phyloP scores from a whole-genome alignment of 1,140 invertebrate genomes.

The Melitaea cinxia region DNA sequence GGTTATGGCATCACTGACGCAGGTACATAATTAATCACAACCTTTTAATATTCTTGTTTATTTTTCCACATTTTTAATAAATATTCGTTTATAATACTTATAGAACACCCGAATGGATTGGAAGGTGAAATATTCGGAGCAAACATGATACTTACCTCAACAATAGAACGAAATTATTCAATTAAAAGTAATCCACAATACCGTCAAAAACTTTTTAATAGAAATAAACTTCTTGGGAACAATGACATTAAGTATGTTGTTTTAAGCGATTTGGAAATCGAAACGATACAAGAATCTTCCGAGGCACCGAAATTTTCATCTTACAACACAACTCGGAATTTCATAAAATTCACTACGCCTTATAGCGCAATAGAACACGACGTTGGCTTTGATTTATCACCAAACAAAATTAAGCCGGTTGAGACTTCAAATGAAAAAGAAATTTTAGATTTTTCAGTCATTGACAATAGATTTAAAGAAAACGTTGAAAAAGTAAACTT shows the following conservation, averaged over 20 bases:
- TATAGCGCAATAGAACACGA: constrained; percentile 50
- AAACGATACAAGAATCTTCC: constrained; percentile 22
- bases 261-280: constrained; percentile 43
- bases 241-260: constrained; percentile 55
- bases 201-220: constrained; percentile 53
- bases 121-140: constrained; percentile 86
- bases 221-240: constrained; percentile 55
- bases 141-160: constrained; percentile 84
- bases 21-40: not conserved
- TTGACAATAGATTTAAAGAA: constrained; percentile 18
- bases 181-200: constrained; percentile 51
- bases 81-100: constrained; percentile 23
- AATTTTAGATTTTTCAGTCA: constrained; percentile 42
- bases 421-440: constrained; percentile 41
- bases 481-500: constrained; percentile 47
- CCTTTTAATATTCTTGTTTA: too few species aligned
- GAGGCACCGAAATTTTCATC: constrained; percentile 25
- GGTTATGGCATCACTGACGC: constrained; percentile 85
- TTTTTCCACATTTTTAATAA: not conserved
- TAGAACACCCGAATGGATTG: constrained; percentile 84
- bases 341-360: constrained; percentile 48
- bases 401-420: constrained; percentile 20
- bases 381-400: constrained; percentile 41
- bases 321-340: constrained; percentile 45
- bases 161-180: constrained; percentile 76